Base-by-base conservation (phyloP, 2,113 vertebrate species). In the Rhea americana region DNA sequence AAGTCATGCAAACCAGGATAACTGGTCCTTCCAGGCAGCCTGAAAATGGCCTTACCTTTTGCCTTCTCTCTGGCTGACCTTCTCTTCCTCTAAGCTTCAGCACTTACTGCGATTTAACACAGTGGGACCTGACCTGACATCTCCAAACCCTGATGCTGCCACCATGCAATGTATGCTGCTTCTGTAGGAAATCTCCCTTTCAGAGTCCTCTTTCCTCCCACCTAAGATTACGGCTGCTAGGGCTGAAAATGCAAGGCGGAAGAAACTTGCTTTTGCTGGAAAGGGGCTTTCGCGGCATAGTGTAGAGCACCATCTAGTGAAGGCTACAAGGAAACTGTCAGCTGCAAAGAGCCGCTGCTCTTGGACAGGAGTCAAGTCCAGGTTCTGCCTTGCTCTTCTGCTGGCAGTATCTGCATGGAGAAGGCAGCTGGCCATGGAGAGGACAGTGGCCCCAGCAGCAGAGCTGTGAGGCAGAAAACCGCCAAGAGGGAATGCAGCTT, bases 291-390 rank as follows among this genome's bases (percentile, higher is more conserved):
- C 7, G 68, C 30, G 71, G 76, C 26, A 50, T 68, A 59, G n/a
- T 13, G 45, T 10, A 51, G 91, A 88, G 94, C 92, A 68, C 96
- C 97, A 97, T 80, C 96, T 95, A 95, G 90, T 90, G 97, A 90
- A 65, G 13, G 5, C 8, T 12, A 6, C 0, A 7, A 56, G 63
- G 39, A 51, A 61, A 18, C 13, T 58, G 24, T 6, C 20, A n/a
- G 53, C 67, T 12, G 26, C 66, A 13, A 37, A 6, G 47, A 63
- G 67, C 77, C 35, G 3, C 35, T 13, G 55, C 21, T 37, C 35
- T 25, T 1, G 1, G 24, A 45, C 43, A 5, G 43, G 14, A 45
- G 43, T 45, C 13, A 15, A 15, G 43, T 61, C 47, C 30, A 13
- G 22, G 24, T n/a, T 9, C 9, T 3, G 72, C 47, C 37, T 43